phyloP scores from a whole-genome alignment of 2,113 vertebrate species.

The Zapornia atra region DNA sequence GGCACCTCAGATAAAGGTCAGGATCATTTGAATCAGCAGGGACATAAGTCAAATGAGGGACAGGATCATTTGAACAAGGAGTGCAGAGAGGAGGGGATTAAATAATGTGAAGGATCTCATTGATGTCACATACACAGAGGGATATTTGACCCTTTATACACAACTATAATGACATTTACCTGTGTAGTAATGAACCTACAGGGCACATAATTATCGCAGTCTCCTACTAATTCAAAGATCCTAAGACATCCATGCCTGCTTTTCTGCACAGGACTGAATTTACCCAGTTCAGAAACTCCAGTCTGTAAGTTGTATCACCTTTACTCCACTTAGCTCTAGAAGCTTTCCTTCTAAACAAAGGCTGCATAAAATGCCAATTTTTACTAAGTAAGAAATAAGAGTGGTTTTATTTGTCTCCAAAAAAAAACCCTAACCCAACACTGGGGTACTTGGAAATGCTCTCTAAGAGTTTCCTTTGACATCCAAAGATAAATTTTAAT shows the following conservation, averaged over 20 bases:
- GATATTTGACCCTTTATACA: not conserved
- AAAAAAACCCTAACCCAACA: not conserved
- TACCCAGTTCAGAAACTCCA: not conserved
- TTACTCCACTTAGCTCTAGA: not conserved
- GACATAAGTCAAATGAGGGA: not conserved
- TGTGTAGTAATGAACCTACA: not conserved
- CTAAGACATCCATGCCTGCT: not conserved
- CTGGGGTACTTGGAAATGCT: not conserved
- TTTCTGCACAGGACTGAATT: not conserved
- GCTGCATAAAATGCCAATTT: not conserved
- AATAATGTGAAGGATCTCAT: not conserved
- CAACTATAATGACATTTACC: accelerated
- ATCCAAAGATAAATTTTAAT: conserved; percentile 49
- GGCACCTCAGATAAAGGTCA: not conserved
- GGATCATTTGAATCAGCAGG: not conserved
- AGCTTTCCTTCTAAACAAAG: not conserved
- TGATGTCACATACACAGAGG: not conserved
- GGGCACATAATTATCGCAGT: not conserved
- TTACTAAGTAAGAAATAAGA: not conserved
- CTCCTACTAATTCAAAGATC: not conserved
- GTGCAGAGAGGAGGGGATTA: not conserved
- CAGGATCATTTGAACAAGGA: not conserved
- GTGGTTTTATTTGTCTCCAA: not conserved
- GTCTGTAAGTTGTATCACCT: not conserved
- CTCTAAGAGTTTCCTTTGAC: conserved; percentile 32